These are phyloP conservation scores for Galaxea fascicularis DNA, from an alignment of 92 coral and sea anemone species.

Conservation along the genomic window DNA sequence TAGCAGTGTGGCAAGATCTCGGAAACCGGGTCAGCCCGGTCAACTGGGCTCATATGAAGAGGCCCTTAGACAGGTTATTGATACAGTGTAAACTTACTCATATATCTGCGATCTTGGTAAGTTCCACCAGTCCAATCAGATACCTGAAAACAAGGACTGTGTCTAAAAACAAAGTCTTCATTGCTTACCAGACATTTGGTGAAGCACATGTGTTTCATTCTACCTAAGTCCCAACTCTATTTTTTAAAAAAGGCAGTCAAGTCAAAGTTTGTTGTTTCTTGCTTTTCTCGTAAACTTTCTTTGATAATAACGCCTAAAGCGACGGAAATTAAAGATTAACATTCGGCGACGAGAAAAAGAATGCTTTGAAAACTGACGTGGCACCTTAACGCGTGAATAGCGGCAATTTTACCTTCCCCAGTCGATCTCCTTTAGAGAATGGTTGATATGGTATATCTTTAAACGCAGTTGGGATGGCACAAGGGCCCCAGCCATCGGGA, in stretches of 20 bases:
- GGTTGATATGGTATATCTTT: constrained; percentile 99
- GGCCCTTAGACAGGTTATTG: background rate
- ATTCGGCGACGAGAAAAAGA: background rate
- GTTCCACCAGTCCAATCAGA: constrained; percentile 99
- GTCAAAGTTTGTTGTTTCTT: no score
- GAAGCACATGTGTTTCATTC: no score
- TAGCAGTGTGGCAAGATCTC: no score
- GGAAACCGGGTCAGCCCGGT: no score
- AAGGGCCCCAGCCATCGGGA: constrained; percentile 99
- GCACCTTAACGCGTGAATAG: background rate
- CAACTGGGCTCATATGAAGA: no score
- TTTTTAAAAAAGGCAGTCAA: no score
- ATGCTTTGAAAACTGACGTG: constrained; percentile 17
- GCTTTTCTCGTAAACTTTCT: no score
- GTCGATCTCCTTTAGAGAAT: constrained; percentile 97
- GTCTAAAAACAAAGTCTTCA: no score
- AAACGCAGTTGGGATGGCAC: constrained; percentile 95
- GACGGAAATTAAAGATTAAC: background rate
- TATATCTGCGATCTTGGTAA: constrained; percentile 95
- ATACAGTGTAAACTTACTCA: constrained; percentile 72
- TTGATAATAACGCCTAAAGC: no score
- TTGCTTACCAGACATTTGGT: no score
- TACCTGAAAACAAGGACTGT: constrained; percentile 54
- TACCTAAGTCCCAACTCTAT: no score
- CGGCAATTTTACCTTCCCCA: constrained; percentile 85